Conservation (phyloP, 2,797 vertebrate species). For the Alosa sapidissima region DNA sequence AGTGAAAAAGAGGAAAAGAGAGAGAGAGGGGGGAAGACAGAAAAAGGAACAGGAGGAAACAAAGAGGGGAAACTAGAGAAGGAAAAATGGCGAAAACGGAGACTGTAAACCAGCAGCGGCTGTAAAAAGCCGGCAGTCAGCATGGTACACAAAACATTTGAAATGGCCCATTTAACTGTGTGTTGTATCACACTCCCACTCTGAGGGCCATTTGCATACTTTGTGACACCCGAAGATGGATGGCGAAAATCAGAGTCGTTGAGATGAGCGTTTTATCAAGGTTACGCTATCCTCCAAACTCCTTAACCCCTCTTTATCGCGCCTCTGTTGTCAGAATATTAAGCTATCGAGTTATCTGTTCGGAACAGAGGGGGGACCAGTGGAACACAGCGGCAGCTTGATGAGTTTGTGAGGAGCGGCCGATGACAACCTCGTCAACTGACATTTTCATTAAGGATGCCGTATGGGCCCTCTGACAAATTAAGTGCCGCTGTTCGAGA, state of each 20-base stretch:
- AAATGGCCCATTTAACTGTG: conserved; percentile 87
- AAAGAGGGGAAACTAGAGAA: conserved; percentile 42
- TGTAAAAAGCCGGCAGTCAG: conserved; percentile 68
- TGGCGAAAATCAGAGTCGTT: conserved; percentile 83
- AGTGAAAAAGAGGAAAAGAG: conserved; percentile 25
- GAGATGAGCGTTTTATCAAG: conserved; percentile 90
- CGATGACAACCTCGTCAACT: conserved; percentile 46
- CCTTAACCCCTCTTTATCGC: conserved; percentile 77
- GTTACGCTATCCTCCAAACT: conserved; percentile 82
- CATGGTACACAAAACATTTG: conserved; percentile 76
- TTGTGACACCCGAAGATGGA: conserved; percentile 90
- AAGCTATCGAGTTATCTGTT: conserved; percentile 67
- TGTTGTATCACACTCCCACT: conserved; percentile 70
- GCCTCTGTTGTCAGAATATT: conserved; percentile 69
- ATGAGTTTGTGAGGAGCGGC: conserved; percentile 52
- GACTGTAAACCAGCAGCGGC: conserved; percentile 41
- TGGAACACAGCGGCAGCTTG: conserved; percentile 39
- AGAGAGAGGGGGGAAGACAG: background rate
- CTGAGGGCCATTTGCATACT: conserved; percentile 85
- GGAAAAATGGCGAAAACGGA: conserved; percentile 32
- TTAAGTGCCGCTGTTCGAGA: conserved; percentile 9
- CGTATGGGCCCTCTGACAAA: conserved; percentile 38
- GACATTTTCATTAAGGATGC: conserved; percentile 45
- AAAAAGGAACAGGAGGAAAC: conserved; percentile 40
- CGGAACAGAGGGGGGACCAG: conserved; percentile 45